Conservation (phyloP, 2,113 vertebrate species). For the Ginglymostoma cirratum region DNA sequence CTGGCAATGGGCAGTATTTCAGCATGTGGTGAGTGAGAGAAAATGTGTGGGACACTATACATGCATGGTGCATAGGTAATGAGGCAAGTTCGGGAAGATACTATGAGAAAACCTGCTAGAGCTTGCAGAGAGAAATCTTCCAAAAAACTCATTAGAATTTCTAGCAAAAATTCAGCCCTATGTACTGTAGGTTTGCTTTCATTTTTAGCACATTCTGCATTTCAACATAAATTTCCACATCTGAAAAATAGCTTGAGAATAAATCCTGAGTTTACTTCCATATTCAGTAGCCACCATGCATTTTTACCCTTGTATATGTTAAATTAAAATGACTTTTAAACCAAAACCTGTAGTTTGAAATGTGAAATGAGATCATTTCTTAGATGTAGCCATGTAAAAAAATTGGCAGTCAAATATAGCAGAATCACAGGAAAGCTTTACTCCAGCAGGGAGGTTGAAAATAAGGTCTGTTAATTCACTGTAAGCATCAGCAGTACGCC, state of each 20-base stretch:
- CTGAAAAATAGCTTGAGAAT: not conserved
- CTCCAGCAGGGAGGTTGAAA: slow-evolving; percentile 3
- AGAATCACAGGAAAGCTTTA: not conserved
- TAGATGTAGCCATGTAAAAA: not conserved
- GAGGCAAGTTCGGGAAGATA: too few relatives aligned
- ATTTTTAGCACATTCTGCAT: not conserved
- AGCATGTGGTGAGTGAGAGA: too few relatives aligned
- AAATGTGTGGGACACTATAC: too few relatives aligned
- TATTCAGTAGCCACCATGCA: not conserved
- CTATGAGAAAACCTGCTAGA: too few relatives aligned
- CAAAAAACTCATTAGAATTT: too few relatives aligned
- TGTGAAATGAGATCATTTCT: not conserved
- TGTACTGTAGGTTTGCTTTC: not conserved
- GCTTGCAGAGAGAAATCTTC: too few relatives aligned
- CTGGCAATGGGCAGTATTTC: too few relatives aligned
- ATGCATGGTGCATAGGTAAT: too few relatives aligned
- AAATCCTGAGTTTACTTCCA: not conserved
- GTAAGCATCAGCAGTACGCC: not conserved
- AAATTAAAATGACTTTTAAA: slow-evolving; percentile 13
- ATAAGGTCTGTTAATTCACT: not conserved
- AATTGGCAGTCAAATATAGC: not conserved
- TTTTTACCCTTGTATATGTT: not conserved
- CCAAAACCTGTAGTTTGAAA: not conserved
- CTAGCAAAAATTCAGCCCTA: too few relatives aligned
- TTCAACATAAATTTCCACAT: not conserved